Evolutionary conservation across 2,113 vertebrate species (phyloP), one percentile per base, ranked within the genome.

Genomic region (Tor tambroides): DNA sequence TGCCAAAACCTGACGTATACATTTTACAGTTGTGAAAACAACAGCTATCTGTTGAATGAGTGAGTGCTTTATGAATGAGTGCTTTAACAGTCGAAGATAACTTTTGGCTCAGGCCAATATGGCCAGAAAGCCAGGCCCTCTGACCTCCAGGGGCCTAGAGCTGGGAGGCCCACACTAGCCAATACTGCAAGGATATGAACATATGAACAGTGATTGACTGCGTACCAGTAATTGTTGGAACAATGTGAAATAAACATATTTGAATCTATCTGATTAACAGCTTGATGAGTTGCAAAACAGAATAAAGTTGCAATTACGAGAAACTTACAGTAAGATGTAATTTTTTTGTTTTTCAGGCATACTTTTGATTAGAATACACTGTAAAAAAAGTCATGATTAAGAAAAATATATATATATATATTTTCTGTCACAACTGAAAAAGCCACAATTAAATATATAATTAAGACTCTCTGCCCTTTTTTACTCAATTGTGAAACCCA

Each of bases 41-140:
- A 63, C 11, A 63, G n/a, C n/a, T 12, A 63, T 28, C n/a, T 63
- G 17, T 9, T 38, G 32, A 72, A 38, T 19, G 69, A 38, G 28
- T 72, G 69, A 35, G 75, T 49, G 75, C 41, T 43, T 43, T 43
- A 43, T 43, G 41, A 43, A 77, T 77, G 75, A 26, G 43, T 51
- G n/a, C 14, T 26, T 26, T 77, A 9, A 46, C 26, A 77, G 75
- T 49, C 41, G 19, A 77, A 14, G 75, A 28, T 17, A 51, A 43
- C 41, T 51, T 19, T 51, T 17, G 15, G 23, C 41, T 26, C 23
- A 15, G n/a, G 41, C 11, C 12, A 46, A 77, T 7, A 14, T 41
- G 74, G 2, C 41, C 74, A 43, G n/a, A 30, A 15, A 21, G 19
- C 41, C 41, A 43, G 56, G 19, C 4, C 28, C 67, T 32, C 15